phyloP scores from a whole-genome alignment of 2,888 invertebrate species.

The Folsomia candida region DNA sequence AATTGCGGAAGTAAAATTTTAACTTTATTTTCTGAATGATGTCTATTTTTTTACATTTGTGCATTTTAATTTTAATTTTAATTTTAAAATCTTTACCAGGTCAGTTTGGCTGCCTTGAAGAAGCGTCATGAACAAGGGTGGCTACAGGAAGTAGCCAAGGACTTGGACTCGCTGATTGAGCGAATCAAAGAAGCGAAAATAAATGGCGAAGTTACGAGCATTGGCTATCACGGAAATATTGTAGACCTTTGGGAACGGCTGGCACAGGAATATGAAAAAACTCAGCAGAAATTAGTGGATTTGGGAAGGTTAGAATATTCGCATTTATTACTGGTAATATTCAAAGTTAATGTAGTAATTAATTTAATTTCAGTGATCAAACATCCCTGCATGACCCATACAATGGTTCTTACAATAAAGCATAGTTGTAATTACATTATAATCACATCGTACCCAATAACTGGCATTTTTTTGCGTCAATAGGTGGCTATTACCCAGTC shows the following conservation, averaged over 20 bases:
- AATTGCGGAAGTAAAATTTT: conserved; percentile 59
- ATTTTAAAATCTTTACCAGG: conserved; percentile 31
- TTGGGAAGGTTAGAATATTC: too few species aligned
- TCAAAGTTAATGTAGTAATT: too few species aligned
- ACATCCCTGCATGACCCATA: conserved; percentile 64
- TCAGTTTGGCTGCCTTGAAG: conserved; percentile 52
- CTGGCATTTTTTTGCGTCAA: too few species aligned
- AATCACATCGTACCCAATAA: too few species aligned
- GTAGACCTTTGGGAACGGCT: conserved; percentile 58
- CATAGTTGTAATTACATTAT: too few species aligned
- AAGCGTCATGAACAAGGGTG: conserved; percentile 63
- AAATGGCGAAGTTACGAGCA: conserved; percentile 55
- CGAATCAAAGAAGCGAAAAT: conserved; percentile 53
- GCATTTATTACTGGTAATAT: too few species aligned
- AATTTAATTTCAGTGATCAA: too few species aligned
- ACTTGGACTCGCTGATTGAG: conserved; percentile 56
- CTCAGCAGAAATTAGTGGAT: conserved; percentile 60
- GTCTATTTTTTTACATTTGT: too few species aligned
- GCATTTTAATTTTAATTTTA: too few species aligned
- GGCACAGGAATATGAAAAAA: conserved; percentile 56
- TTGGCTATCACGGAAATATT: conserved; percentile 62
- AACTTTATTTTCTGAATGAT: too few species aligned
- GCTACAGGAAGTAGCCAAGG: conserved; percentile 57
- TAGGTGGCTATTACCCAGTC: conserved; percentile 61
- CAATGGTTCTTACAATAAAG: conserved; percentile 52